Evolutionary conservation across 2,888 invertebrate species (phyloP).

Genomic region (Hyposoter dolosus): DNA sequence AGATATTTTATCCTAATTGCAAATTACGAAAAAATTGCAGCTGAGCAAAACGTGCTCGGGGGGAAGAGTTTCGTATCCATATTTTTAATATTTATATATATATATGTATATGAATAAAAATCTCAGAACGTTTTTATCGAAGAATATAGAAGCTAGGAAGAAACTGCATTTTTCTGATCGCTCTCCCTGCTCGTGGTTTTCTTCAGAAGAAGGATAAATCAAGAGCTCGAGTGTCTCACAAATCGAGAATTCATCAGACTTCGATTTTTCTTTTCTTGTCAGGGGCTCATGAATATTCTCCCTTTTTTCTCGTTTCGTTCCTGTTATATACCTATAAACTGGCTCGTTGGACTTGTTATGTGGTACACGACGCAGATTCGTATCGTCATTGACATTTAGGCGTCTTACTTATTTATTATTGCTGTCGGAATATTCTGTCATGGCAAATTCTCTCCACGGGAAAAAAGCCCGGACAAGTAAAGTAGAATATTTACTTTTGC

Average conservation of each 20-base stretch:
- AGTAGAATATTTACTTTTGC: too few species aligned
- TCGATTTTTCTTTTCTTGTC: conserved; percentile 26
- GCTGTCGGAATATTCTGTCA: too few species aligned
- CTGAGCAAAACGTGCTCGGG: background rate
- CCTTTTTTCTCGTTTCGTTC: background rate
- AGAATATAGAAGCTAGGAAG: conserved; percentile 39
- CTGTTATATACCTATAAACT: too few species aligned
- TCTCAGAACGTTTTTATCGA: conserved; percentile 60
- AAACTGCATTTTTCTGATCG: conserved; percentile 56
- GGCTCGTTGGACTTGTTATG: too few species aligned
- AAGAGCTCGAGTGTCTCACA: conserved; percentile 42
- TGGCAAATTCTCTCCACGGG: too few species aligned
- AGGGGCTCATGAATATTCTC: background rate
- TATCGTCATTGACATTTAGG: too few species aligned
- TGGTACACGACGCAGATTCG: too few species aligned
- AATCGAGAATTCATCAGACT: conserved; percentile 54
- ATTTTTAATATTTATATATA: conserved; percentile 25
- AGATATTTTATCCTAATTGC: background rate
- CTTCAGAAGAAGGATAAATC: conserved; percentile 37
- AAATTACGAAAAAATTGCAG: background rate
- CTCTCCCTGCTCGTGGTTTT: conserved; percentile 35
- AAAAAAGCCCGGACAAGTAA: too few species aligned
- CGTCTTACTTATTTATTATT: too few species aligned
- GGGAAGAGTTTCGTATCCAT: background rate
- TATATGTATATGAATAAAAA: conserved; percentile 30